Base-by-base conservation (phyloP, 2,113 vertebrate species). In the Anolis sagrei region DNA sequence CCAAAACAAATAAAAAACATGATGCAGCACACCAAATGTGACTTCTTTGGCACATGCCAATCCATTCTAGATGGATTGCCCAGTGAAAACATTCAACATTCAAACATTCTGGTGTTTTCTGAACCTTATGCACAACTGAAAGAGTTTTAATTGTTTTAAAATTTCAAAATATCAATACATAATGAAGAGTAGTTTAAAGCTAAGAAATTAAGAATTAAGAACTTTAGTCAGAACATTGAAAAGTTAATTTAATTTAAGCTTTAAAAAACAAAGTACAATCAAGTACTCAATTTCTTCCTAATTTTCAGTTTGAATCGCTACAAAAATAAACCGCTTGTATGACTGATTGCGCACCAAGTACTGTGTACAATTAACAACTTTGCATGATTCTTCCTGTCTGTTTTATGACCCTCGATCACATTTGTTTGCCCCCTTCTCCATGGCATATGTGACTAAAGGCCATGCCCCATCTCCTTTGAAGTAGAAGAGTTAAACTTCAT, bases 51-150 rank as follows among this genome's bases (percentile, higher is more conserved):
- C 84, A 88, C 74, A 86, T 29, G 83, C 73, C 54, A 86, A 94
- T 85, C 92, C 85, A 89, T 89, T 76, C 93, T n/a, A n/a, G n/a
- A n/a, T n/a, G n/a, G n/a, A n/a, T 76, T 87, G 84, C 77, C 92
- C 54, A 92, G 85, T 6, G 93, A 62, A 88, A 87, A 86, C 82
- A 91, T 94, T 92, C 93, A 93, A 94, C 92, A 89, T 93, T 90
- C 76, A 95, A 87, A 87, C 69, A 82, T 94, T 92, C 92, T 95
- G 93, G 92, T 90, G 88, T 73, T 83, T 94, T 70, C 86, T 92
- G 75, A 91, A 81, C 29, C 92, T 91, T 88, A 90, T 76, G 88
- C 77, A 69, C 76, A 87, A 92, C 92, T 93, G 90, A 85, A 91
- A 93, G 90, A 18, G 84, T 84, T 91, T 88, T 91, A 87, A 61